Base-by-base conservation (phyloP, 1,140 invertebrate genomes). In the Lordiphosa stackelbergi region DNA sequence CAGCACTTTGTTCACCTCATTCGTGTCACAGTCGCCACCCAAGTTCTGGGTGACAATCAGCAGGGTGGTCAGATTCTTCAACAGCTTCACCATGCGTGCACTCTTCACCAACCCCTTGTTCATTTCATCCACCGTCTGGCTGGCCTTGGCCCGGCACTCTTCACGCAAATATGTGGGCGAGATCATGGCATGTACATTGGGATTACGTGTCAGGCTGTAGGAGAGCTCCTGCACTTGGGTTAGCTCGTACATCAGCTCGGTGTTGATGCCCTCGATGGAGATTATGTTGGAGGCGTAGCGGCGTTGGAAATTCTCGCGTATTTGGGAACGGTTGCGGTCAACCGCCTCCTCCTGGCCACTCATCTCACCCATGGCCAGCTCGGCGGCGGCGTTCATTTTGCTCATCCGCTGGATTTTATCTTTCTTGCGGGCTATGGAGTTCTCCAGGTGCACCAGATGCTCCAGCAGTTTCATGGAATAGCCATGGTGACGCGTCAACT, bases 41-140 rank as follows among this genome's bases (percentile, higher is more conserved):
- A 99, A 90, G 87, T 93, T 96, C 92, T 96, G 97, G 0, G 98
- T 93, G 90, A 98, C 96, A 37, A 98, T 89, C 92, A 99, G 93
- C 24, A 99, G 89, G 0, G 96, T 96, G 13, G 96, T 95, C 13
- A 99, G 90, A 88, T 96, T 94, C 42, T 94, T 93, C 5, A 99
- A 94, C 38, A 98, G 89, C 62, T 93, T 92, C 42, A 96, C 89
- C 85, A 95, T 91, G 28, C 88, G 89, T 19, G 89, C 69, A 87
- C 91, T 90, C 75, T 91, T 91, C 31, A 92, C 88, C 57, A 92
- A 90, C 41, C 89, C 89, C 81, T 95, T 95, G 43, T 69, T 84
- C 86, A 94, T 92, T 72, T 92, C 93, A 31, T 93, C 89, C 1
- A 98, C 95, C 72, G 97, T 92, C 42, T 94, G 91, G 41, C 91